These are phyloP conservation scores for Tenthredo amoena DNA, from an alignment of 2,888 invertebrate species.

Conservation along the genomic window DNA sequence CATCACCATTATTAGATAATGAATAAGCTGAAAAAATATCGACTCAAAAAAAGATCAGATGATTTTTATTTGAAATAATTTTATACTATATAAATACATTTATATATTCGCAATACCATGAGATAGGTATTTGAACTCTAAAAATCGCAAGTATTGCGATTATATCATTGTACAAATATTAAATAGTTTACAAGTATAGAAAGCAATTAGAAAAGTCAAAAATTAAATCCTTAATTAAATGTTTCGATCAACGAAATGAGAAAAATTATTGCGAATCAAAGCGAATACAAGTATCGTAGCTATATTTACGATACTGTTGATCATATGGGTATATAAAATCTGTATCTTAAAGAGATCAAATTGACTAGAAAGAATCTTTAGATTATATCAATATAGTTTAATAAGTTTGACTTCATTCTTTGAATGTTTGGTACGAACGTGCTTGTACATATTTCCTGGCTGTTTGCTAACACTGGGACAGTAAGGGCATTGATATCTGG, in stretches of 20 bases:
- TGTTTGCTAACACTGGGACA: constrained; percentile 70
- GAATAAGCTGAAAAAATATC: background rate
- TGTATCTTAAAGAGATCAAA: background rate
- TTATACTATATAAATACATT: background rate
- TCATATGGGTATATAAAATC: background rate
- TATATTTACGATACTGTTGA: background rate
- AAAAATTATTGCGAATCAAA: background rate
- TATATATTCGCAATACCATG: background rate
- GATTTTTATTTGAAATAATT: background rate
- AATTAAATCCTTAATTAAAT: background rate
- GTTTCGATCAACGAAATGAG: background rate
- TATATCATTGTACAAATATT: background rate
- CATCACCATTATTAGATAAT: background rate
- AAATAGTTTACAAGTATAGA: background rate
- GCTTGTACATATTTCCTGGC: constrained; percentile 70
- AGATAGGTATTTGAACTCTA: background rate
- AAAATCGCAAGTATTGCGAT: background rate
- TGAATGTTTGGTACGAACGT: constrained; percentile 63
- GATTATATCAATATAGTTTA: constrained; percentile 33
- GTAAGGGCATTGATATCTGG: constrained; percentile 72
- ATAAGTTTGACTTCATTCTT: constrained; percentile 39
- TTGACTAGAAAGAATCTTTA: constrained; percentile 8
- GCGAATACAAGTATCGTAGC: background rate
- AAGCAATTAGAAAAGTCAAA: background rate
- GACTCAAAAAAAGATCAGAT: background rate